These are phyloP conservation scores for Drosophila trapezifrons DNA, from an alignment of 1,140 invertebrate genomes.

Conservation along the genomic window DNA sequence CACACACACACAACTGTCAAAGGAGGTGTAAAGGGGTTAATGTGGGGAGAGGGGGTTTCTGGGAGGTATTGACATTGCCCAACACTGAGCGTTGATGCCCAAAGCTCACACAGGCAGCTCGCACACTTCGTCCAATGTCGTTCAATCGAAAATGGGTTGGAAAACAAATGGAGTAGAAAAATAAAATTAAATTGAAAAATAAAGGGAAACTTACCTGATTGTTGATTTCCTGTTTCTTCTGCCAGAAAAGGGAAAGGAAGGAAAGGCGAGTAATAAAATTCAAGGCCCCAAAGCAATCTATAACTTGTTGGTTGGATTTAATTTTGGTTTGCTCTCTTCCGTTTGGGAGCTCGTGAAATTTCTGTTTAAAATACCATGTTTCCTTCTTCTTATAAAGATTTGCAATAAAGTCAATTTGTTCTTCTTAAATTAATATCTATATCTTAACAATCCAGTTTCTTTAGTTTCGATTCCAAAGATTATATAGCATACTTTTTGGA, in stretches of 20 bases:
- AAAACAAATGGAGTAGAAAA: constrained; percentile 61
- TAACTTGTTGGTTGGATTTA: neutral
- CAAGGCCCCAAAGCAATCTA: neutral
- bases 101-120: constrained; percentile 6
- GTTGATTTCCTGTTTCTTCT: constrained; percentile 9
- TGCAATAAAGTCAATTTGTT: too few relatives aligned
- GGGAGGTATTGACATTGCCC: constrained; percentile 40
- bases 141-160: constrained; percentile 31
- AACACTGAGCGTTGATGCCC: constrained; percentile 25
- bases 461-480: neutral
- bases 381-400: too few relatives aligned
- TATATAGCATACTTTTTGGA: constrained; percentile 4
- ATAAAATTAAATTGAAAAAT: constrained; percentile 58
- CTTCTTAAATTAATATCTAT: too few relatives aligned
- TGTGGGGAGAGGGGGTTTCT: too few relatives aligned
- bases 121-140: constrained; percentile 1
- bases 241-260: neutral
- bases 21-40: neutral
- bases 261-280: neutral
- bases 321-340: too few relatives aligned
- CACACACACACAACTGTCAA: constrained; percentile 4
- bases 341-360: too few relatives aligned
- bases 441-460: neutral
- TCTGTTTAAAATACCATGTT: too few relatives aligned
- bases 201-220: constrained; percentile 33